Evolutionary conservation across 2,888 invertebrate genomes (phyloP), one percentile per base, ranked within the genome.

Genomic region (Psylliodes chrysocephalus): DNA sequence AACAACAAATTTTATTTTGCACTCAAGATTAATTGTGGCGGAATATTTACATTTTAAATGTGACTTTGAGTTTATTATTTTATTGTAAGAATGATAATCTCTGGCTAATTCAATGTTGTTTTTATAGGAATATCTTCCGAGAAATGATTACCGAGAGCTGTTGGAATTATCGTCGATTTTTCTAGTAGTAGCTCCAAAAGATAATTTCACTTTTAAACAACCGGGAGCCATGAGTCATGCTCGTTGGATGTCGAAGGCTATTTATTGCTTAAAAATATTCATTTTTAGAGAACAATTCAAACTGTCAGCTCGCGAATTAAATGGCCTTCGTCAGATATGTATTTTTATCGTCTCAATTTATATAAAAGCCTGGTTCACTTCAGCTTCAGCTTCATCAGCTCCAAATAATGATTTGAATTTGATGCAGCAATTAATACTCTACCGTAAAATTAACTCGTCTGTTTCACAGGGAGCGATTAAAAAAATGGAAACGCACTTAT

Each of bases 201-300:
- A 49, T 1, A 49, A 49, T 25, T 15, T 10, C 8, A 28, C 17
- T 12, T 49, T 49, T 1, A 49, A 49, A 30, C 8, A 7, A 7
- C 49, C 49, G 10, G 49, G 30, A 14, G 17, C 30, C 1, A 49
- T 30, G 10, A 28, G 15, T 28, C 49, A 49, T 7, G 17, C 49
- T 10, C 49, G 49, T 30, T 49, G 49, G 49, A 15, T 49, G 30
- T 25, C 25, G 12, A 30, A 49, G 30, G 49, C 49, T 5, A 49
- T 49, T 12, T 30, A 49, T 49, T 49, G 30, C 10, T 30, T 49
- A 49, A 49, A 49, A 49, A 30, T 49, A 30, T 49, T 30, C 14
- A 17, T 49, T 5, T 49, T 49, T 28, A 10, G 28, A 49, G 28
- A 49, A 25, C 14, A 49, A 28, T 30, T 49, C 14, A 15, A 25